Base-by-base conservation (phyloP, 2,113 vertebrate genomes). In the Mormyrus iriodes region DNA sequence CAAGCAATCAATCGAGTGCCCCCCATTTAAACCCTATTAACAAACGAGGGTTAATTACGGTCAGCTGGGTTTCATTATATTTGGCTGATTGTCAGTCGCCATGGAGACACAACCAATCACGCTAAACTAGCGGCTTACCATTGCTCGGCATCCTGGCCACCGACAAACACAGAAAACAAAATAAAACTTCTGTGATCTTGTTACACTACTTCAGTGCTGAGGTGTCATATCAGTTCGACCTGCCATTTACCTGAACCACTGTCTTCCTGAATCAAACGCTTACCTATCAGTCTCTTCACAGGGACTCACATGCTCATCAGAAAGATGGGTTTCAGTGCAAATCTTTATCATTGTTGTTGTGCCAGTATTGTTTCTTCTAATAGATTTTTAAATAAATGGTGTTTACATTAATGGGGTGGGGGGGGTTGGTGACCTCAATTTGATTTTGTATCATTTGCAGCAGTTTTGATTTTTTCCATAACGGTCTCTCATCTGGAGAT, bases 61-160 rank as follows among this genome's bases (percentile, higher is more conserved):
- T 79, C 73, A 79, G 35, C 73, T 44, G 82, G 82, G 82, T 85
- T 85, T 85, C 82, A 85, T 85, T 51, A 89, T 5, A 15, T 79
- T 79, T 19, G 35, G 73, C 31, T 79, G 13, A 42, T 42, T 35
- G 31, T 79, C 35, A 79, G 31, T 79, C 31, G 42, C 73, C 73
- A 79, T 42, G 73, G 73, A 79, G 73, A 42, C 69, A 76, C 73
- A 79, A 42, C 15, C 5, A 79, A 42, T 79, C 73, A 42, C 15
- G 17, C 73, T 79, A 8, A 79, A 42, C 35, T 79, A 19, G 31
- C 15, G 35, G 15, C 73, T 21, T 79, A 42, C 31, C 73, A 79
- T 69, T 19, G 35, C 15, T 76, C 1, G 1, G 35, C 35, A 76
- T 42, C 73, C 73, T 6, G 6, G 27, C 73, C 35, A 19, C 15